Conservation (phyloP, 2,888 invertebrate species). For the Oasisia sp. region DNA sequence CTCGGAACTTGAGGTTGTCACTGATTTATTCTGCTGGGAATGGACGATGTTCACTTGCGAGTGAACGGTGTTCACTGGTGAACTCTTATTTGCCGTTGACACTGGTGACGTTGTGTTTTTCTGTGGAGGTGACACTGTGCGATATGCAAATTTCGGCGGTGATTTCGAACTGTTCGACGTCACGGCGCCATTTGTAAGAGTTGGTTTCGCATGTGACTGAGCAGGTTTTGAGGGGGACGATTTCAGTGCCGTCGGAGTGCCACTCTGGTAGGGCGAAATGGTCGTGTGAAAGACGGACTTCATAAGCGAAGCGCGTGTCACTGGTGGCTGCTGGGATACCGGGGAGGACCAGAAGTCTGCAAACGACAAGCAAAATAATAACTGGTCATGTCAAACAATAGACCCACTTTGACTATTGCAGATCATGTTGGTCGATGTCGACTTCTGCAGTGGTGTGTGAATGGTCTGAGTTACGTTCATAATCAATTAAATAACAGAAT, state of each 20-base stretch:
- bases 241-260: neutral
- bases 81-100: neutral
- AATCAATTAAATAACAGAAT: too few relatives aligned
- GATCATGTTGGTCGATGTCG: too few relatives aligned
- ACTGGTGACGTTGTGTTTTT: neutral
- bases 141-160: neutral
- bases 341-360: conserved; percentile 63
- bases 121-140: neutral
- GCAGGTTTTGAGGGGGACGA: neutral
- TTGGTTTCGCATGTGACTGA: neutral
- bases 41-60: neutral
- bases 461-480: too few relatives aligned
- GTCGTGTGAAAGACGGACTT: conserved; percentile 24
- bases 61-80: neutral
- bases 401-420: too few relatives aligned
- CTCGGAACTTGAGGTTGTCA: neutral
- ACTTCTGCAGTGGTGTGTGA: too few relatives aligned
- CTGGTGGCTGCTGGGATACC: conserved; percentile 24
- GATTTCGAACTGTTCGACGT: neutral
- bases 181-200: neutral
- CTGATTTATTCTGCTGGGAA: neutral
- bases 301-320: neutral
- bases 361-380: conserved; percentile 39
- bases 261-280: conserved; percentile 21
- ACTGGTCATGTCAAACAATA: neutral